These are phyloP conservation scores for Euleptes europaea DNA, from an alignment of 2,113 vertebrate species.

Conservation along the genomic window DNA sequence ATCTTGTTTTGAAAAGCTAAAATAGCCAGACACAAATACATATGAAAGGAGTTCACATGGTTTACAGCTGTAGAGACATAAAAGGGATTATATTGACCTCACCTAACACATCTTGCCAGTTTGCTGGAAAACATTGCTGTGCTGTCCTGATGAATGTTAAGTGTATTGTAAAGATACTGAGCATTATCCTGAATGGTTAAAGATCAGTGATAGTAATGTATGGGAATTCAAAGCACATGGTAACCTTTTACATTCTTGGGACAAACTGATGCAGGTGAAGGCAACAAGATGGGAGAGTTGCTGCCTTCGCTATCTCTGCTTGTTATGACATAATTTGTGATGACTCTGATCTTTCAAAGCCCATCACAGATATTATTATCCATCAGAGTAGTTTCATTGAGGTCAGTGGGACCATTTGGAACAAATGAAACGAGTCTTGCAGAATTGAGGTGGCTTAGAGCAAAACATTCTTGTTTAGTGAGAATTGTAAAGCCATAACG, in stretches of 20 bases:
- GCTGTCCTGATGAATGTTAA: constrained; percentile 40
- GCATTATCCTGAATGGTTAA: neutral
- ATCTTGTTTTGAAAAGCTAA: constrained; percentile 57
- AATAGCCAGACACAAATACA: constrained; percentile 50
- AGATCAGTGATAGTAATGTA: constrained; percentile 20
- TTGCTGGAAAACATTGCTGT: constrained; percentile 55
- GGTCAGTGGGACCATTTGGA: neutral
- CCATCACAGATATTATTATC: neutral
- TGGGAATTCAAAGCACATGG: constrained; percentile 2
- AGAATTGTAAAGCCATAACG: neutral
- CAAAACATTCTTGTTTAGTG: constrained; percentile 4
- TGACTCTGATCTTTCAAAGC: neutral
- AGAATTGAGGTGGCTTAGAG: neutral
- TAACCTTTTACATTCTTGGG: neutral
- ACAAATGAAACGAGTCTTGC: neutral
- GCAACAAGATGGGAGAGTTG: neutral
- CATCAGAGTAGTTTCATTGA: neutral
- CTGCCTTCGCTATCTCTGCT: neutral
- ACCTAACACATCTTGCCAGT: constrained; percentile 63
- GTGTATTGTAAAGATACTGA: constrained; percentile 27
- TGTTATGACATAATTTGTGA: neutral
- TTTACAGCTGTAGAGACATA: constrained; percentile 52
- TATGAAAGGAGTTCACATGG: constrained; percentile 56
- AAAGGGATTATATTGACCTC: constrained; percentile 65
- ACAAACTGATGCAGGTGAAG: neutral